Evolutionary conservation across 2,113 vertebrate genomes (phyloP).

Genomic region (Lepus europaeus): DNA sequence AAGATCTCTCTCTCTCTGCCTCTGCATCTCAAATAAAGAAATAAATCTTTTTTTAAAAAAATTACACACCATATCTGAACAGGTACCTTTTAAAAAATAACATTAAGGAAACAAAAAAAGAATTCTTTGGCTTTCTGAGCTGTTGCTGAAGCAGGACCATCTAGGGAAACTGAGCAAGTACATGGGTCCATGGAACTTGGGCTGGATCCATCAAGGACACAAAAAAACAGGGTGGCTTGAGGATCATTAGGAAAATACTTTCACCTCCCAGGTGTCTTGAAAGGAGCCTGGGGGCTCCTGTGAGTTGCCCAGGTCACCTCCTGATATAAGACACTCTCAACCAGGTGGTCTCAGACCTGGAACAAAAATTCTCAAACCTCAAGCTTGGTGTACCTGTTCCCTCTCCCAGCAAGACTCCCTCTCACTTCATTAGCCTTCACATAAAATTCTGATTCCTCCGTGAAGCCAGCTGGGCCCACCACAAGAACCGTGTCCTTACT

Average conservation of each 20-base stretch:
- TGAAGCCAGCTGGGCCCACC: neutral
- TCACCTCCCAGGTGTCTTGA: neutral
- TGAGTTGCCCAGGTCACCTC: neutral
- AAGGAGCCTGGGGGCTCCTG: neutral
- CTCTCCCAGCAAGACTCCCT: neutral
- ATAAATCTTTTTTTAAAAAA: too few relatives aligned
- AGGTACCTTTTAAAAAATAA: too few relatives aligned
- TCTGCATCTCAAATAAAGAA: too few relatives aligned
- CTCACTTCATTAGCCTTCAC: neutral
- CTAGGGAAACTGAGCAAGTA: slow-evolving; percentile 67
- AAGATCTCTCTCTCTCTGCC: too few relatives aligned
- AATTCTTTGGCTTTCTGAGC: slow-evolving; percentile 70
- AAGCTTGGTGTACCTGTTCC: fast-evolving
- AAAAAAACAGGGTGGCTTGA: slow-evolving; percentile 19
- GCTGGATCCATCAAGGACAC: slow-evolving; percentile 67
- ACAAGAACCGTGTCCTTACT: neutral
- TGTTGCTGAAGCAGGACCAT: slow-evolving; percentile 67
- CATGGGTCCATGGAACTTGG: slow-evolving; percentile 58
- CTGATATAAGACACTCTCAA: neutral
- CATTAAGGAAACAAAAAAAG: too few relatives aligned
- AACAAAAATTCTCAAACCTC: neutral
- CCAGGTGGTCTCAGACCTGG: neutral
- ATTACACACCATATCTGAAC: too few relatives aligned
- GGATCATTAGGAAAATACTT: neutral
- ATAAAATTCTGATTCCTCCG: neutral